Evolutionary conservation across 2,797 vertebrate species (phyloP).

Genomic region (Enteromius fasciolatus): DNA sequence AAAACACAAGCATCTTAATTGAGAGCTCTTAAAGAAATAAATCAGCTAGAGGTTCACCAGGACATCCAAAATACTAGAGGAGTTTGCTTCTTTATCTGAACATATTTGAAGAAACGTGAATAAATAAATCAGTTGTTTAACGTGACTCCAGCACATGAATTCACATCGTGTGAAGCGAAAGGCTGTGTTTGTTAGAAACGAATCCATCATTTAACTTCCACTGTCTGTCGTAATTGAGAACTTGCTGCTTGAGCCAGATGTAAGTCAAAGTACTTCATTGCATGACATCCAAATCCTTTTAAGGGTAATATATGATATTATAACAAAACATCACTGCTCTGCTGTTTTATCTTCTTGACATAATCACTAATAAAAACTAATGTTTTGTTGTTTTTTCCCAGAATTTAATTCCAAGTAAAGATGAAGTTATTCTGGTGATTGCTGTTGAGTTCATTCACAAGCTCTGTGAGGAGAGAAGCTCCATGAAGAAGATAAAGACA

Average conservation of each 20-base stretch:
- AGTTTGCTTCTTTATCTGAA: background rate
- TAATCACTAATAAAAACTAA: background rate
- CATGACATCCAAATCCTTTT: background rate
- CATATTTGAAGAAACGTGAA: background rate
- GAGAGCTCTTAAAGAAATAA: background rate
- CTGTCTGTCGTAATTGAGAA: too few relatives aligned
- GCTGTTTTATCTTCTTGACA: background rate
- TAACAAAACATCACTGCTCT: background rate
- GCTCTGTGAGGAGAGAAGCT: constrained; percentile 2
- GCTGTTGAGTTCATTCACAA: background rate
- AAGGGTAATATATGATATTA: too few relatives aligned
- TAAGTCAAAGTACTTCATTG: background rate
- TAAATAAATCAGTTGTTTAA: too few relatives aligned
- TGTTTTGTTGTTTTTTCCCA: background rate
- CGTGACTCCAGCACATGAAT: too few relatives aligned
- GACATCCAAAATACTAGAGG: background rate
- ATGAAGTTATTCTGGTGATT: background rate
- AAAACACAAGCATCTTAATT: background rate
- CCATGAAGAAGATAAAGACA: background rate
- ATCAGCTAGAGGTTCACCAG: background rate
- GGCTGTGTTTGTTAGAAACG: too few relatives aligned
- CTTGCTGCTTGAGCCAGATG: background rate
- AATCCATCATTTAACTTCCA: too few relatives aligned
- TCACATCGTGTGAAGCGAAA: too few relatives aligned
- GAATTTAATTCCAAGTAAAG: background rate